phyloP scores from a whole-genome alignment of 2,888 invertebrate species.

The Arctia plantaginis region DNA sequence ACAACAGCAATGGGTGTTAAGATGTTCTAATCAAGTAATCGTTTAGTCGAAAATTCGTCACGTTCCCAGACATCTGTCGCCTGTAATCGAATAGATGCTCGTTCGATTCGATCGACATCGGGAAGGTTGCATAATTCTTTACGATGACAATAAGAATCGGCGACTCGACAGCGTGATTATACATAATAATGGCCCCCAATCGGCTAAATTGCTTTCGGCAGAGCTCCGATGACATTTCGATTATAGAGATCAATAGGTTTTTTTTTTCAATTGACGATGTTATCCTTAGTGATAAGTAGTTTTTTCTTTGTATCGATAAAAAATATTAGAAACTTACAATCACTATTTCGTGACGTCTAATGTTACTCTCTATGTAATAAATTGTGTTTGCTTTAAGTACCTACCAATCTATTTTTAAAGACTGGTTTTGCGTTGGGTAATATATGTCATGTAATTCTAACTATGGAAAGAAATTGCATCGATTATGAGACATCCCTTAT shows the following conservation, averaged over 20 bases:
- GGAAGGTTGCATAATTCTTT: conserved; percentile 82
- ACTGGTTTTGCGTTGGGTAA: neutral
- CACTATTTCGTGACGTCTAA: neutral
- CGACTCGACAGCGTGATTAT: conserved; percentile 74
- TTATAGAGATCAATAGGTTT: conserved; percentile 67
- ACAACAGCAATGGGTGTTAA: conserved; percentile 41
- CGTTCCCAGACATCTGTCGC: conserved; percentile 86
- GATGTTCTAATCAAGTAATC: conserved; percentile 59
- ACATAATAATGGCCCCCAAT: conserved; percentile 72
- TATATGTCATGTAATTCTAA: neutral
- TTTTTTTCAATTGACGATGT: conserved; percentile 58
- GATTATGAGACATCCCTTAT: neutral
- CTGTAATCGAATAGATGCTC: conserved; percentile 78
- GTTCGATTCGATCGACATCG: conserved; percentile 74
- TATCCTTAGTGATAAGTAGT: conserved; percentile 52
- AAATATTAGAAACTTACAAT: conserved; percentile 18
- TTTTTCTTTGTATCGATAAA: conserved; percentile 47
- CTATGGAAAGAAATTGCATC: neutral
- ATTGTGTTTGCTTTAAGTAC: neutral
- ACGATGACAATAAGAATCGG: conserved; percentile 83
- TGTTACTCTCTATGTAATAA: neutral
- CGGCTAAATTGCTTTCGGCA: conserved; percentile 70
- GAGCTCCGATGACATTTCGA: conserved; percentile 76
- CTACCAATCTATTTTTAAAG: neutral
- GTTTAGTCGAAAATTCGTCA: conserved; percentile 84